These are phyloP conservation scores for Neodontobutis hainanensis DNA, from an alignment of 2,113 vertebrate species.

Conservation along the genomic window DNA sequence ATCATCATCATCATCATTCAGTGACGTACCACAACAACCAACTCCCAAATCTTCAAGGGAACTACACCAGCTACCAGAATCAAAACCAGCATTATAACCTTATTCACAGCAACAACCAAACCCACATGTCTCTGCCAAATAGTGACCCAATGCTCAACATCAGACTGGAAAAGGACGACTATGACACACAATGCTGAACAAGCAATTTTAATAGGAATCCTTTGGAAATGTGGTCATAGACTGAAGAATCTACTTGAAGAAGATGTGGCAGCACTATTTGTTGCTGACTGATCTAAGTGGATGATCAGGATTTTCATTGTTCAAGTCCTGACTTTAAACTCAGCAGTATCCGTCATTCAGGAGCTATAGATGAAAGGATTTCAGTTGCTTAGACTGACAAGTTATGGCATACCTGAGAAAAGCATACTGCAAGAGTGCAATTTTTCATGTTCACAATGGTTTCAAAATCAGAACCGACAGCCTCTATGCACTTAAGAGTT, in stretches of 20 bases:
- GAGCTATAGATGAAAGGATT: conserved; percentile 14
- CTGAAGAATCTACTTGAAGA: conserved; percentile 10
- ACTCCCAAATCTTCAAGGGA: conserved; percentile 44
- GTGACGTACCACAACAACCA: conserved; percentile 70
- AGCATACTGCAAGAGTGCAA: background rate
- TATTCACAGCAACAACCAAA: conserved; percentile 69
- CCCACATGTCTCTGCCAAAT: conserved; percentile 81
- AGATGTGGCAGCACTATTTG: conserved; percentile 19
- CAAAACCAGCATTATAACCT: conserved; percentile 62
- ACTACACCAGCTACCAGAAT: conserved; percentile 55
- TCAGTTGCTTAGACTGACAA: conserved; percentile 15
- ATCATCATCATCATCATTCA: conserved; percentile 60
- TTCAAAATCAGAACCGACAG: background rate
- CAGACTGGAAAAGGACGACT: conserved; percentile 91
- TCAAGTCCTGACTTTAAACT: conserved; percentile 37
- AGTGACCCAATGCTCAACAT: conserved; percentile 94
- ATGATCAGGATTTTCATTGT: conserved; percentile 39
- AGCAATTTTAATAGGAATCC: conserved; percentile 6
- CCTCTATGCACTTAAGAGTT: conserved; percentile 4
- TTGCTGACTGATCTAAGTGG: conserved; percentile 25
- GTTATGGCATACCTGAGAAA: background rate
- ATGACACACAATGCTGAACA: conserved; percentile 84
- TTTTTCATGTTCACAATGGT: conserved; percentile 16
- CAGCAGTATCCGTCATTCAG: background rate
- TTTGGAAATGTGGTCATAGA: background rate